Evolutionary conservation across 2,113 vertebrate species (phyloP).

Genomic region (Campylomormyrus tamandua): DNA sequence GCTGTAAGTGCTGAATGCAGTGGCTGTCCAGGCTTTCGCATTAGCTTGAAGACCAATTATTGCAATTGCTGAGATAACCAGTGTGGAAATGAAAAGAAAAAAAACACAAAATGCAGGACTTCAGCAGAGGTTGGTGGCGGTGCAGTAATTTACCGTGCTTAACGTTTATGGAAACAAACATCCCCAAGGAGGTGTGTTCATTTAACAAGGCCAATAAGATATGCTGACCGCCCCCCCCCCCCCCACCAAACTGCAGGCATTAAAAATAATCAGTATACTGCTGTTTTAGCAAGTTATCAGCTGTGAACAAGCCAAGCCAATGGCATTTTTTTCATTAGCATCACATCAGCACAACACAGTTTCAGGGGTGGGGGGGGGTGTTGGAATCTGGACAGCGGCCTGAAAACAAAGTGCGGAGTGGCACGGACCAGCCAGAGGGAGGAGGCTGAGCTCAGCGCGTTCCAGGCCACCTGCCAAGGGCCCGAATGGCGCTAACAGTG

Average conservation of each 20-base stretch:
- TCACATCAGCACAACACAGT: constrained; percentile 10
- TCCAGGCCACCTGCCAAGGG: not conserved
- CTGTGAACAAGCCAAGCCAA: constrained; percentile 6
- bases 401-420: not conserved
- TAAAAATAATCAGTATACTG: constrained; percentile 8
- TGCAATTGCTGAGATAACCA: constrained; percentile 17
- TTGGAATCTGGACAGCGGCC: not conserved
- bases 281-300: constrained; percentile 2
- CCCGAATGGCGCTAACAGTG: not conserved
- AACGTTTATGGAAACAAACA: constrained; percentile 6
- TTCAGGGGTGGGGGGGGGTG: not conserved
- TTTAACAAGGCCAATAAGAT: not conserved
- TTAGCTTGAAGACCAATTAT: constrained; percentile 18
- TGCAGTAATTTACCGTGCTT: not conserved
- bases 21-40: not conserved
- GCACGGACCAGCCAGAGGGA: not conserved
- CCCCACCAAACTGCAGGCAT: not conserved
- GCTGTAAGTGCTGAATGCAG: not conserved
- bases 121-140: not conserved
- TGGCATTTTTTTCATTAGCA: constrained; percentile 23
- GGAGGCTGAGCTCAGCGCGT: too few species aligned
- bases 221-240: not conserved
- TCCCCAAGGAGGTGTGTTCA: not conserved
- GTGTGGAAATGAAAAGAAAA: not conserved
- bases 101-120: not conserved